phyloP scores from a whole-genome alignment of 2,888 invertebrate genomes.

The Ephialtes manifestator region DNA sequence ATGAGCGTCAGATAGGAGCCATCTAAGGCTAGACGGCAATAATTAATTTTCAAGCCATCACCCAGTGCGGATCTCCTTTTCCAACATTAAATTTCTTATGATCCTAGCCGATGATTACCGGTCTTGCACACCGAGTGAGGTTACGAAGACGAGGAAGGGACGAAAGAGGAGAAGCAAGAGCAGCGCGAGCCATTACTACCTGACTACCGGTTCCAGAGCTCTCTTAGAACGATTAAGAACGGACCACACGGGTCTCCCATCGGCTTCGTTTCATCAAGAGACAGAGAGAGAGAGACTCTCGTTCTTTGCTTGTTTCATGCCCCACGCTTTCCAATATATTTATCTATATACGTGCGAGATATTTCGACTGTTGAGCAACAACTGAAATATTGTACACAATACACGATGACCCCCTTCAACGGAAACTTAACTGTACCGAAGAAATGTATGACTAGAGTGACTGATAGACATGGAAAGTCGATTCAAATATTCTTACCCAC shows the following conservation, averaged over 20 bases:
- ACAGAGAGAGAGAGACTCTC: neutral
- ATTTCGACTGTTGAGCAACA: slow-evolving; percentile 34
- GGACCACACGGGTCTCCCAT: slow-evolving; percentile 26
- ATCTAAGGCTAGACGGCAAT: slow-evolving; percentile 47
- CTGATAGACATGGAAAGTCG: slow-evolving; percentile 13
- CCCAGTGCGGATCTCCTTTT: slow-evolving; percentile 56
- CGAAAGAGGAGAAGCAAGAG: slow-evolving; percentile 19
- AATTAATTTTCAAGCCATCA: slow-evolving; percentile 63
- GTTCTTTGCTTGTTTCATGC: slow-evolving; percentile 13
- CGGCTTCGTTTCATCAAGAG: neutral
- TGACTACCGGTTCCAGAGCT: slow-evolving; percentile 51
- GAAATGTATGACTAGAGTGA: slow-evolving; percentile 9
- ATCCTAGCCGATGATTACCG: slow-evolving; percentile 62
- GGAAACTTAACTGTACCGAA: slow-evolving; percentile 9
- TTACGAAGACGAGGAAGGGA: slow-evolving; percentile 28
- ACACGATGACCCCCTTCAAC: slow-evolving; percentile 12
- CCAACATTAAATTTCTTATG: slow-evolving; percentile 62
- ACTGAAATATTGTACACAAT: slow-evolving; percentile 42
- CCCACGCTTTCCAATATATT: neutral
- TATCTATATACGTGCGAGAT: neutral
- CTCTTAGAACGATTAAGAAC: slow-evolving; percentile 45
- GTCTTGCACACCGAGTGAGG: slow-evolving; percentile 46
- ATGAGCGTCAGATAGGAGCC: slow-evolving; percentile 37
- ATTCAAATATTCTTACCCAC: slow-evolving; percentile 11
- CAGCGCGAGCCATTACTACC: slow-evolving; percentile 43